A percentile compares a stretch with the other conserved stretches of the same genome.
Conservation (phyloP, 2,888 invertebrate genomes). For the Thalpophila matura region DNA sequence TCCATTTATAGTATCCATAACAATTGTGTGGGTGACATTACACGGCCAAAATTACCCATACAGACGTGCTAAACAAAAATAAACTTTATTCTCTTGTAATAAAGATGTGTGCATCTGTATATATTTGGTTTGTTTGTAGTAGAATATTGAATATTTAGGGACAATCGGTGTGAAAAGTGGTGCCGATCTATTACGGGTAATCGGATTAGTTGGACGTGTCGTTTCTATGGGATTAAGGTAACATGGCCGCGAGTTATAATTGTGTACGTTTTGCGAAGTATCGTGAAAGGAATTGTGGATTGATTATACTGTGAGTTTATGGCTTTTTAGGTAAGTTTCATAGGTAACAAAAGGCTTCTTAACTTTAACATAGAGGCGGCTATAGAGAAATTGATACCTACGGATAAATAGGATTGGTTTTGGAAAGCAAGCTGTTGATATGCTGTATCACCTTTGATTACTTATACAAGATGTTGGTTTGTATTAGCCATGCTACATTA, state of each 20-base stretch:
- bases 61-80: not conserved
- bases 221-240: slow-evolving; percentile 76
- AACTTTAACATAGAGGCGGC: not conserved
- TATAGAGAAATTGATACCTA: not conserved
- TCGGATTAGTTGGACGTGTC: slow-evolving; percentile 83
- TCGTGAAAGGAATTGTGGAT: slow-evolving; percentile 17
- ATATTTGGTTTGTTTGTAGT: slow-evolving; percentile 8
- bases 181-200: slow-evolving; percentile 86
- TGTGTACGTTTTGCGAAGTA: slow-evolving; percentile 60
- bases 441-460: not conserved
- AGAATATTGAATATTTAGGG: slow-evolving; percentile 60
- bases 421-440: too few species aligned
- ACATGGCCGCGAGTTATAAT: slow-evolving; percentile 55
- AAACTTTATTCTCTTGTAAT: accelerated
- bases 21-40: slow-evolving; percentile 57
- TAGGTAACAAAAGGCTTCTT: not conserved
- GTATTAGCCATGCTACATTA: too few species aligned
- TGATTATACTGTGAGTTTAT: slow-evolving; percentile 24
- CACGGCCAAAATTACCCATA: slow-evolving; percentile 14
- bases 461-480: too few species aligned
- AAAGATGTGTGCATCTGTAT: slow-evolving; percentile 6
- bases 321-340: not conserved
- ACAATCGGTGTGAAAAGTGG: slow-evolving; percentile 74
- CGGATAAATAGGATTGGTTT: not conserved
- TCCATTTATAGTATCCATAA: slow-evolving; percentile 50